Conservation (phyloP, 2,113 vertebrate species). For the Alethe castanea region DNA sequence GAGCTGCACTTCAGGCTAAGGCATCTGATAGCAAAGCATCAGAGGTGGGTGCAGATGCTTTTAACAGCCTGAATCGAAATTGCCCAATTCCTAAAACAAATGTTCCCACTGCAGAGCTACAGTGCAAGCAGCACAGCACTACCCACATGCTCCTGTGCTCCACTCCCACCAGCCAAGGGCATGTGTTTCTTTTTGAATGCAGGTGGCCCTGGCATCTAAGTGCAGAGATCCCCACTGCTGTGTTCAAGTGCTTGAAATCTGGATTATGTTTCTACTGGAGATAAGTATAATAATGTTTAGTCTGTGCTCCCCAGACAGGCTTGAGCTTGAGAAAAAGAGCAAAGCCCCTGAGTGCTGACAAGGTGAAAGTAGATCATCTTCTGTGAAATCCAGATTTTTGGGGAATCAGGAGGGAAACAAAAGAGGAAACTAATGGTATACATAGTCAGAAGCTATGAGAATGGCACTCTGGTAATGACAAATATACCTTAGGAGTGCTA, state of each 20-base stretch:
- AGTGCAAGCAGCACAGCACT: neutral
- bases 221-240: neutral
- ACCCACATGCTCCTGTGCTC: rapidly evolving
- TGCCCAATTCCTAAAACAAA: neutral
- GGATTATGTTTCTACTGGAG: neutral
- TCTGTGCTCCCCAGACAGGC: neutral
- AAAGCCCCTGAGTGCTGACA: neutral
- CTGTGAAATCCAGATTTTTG: neutral
- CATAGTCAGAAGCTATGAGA: neutral
- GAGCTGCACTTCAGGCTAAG: neutral
- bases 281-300: neutral
- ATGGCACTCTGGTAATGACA: neutral
- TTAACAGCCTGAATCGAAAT: neutral
- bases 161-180: neutral
- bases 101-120: rapidly evolving
- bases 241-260: neutral
- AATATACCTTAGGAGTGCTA: neutral
- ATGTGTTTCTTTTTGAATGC: neutral
- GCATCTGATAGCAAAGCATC: neutral
- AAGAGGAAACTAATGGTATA: neutral
- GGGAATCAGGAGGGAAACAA: neutral
- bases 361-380: neutral
- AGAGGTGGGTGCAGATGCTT: neutral
- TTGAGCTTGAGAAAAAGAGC: neutral
- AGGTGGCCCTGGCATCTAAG: neutral